Evolutionary conservation across 2,113 vertebrate genomes (phyloP), one percentile per base, ranked within the genome.

Genomic region (Dipodomys merriami): DNA sequence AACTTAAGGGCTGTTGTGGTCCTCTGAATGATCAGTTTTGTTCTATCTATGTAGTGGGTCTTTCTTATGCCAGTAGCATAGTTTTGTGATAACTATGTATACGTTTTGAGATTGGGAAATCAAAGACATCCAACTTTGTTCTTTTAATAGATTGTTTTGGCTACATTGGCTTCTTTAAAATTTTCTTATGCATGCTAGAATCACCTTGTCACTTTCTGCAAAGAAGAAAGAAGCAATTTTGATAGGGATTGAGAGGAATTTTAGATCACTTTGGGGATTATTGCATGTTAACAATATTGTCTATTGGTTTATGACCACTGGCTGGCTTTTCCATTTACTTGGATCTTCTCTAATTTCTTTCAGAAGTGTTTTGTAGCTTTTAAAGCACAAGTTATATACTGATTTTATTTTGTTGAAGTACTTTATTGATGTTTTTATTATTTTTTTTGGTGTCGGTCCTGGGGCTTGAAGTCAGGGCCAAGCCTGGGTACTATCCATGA

Each of bases 101-200:
- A 71, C 83, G 30, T 67, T 74, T 83, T 87, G 67, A 87, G 79
- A 60, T 30, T 62, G 23, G 35, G 25, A 25, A 33, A 20, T 29
- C 11, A 60, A 27, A 83, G 60, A 53, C 65, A 90, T 86, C 15
- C 18, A 71, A 86, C 39, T 72, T 78, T 23, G 8, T 80, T 85
- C 81, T 67, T 83, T 84, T 93, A 80, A 29, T 74, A 90, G 82
- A 80, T n/a, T 67, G n/a, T 27, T 80, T 80, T 84, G 29, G 8
- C 33, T 74, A 27, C 82, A 79, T 33, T 35, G 30, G 46, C 11
- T 89, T 68, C 44, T 44, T 85, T 85, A 85, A 88, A 39, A 3
- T 68, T 85, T 74, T 35, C 13, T n/a, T 39, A 25, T 29, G 15
- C 33, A 83, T 72, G 78, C 86, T 91, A 83, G 29, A 73, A 72